These are phyloP conservation scores for Drosophila mimetica DNA, from an alignment of 2,888 invertebrate genomes.

Conservation along the genomic window DNA sequence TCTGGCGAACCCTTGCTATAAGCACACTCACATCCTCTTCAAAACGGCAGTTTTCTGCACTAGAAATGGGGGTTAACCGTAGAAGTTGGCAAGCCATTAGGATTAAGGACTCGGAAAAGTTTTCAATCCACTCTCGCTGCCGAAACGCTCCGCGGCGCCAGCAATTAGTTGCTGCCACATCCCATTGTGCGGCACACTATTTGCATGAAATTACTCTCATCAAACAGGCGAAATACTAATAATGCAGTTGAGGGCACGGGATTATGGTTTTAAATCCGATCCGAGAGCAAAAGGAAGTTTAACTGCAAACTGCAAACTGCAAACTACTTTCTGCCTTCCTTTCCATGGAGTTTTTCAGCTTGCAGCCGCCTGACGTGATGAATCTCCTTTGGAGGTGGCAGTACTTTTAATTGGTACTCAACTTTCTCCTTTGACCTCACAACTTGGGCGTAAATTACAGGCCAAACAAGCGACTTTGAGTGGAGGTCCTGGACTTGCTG, in stretches of 20 bases:
- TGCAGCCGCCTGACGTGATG: not conserved
- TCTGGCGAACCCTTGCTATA: not conserved
- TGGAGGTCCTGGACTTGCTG: not conserved
- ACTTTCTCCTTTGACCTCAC: conserved; percentile 5
- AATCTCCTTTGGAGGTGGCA: not conserved
- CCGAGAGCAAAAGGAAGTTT: not conserved
- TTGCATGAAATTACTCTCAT: conserved; percentile 3
- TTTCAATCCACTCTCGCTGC: not conserved
- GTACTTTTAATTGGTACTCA: conserved; percentile 17
- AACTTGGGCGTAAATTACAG: conserved; percentile 3
- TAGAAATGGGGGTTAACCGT: too few relatives aligned
- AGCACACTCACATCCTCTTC: not conserved
- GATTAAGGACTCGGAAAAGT: not conserved
- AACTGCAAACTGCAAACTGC: too few relatives aligned
- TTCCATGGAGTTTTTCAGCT: too few relatives aligned
- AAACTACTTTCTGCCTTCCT: too few relatives aligned
- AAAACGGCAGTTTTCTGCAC: too few relatives aligned
- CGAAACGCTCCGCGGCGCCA: not conserved
- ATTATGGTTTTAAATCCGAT: not conserved
- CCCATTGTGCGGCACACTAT: not conserved
- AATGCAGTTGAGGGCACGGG: not conserved
- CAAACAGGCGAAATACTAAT: not conserved
- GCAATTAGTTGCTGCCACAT: conserved; percentile 4
- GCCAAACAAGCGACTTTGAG: conserved; percentile 1
- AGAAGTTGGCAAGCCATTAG: not conserved